Percentiles rank a stretch among this genome's conserved stretches.
phyloP scores from a whole-genome alignment of 2,888 invertebrate genomes.

The Ectemnius cavifrons region DNA sequence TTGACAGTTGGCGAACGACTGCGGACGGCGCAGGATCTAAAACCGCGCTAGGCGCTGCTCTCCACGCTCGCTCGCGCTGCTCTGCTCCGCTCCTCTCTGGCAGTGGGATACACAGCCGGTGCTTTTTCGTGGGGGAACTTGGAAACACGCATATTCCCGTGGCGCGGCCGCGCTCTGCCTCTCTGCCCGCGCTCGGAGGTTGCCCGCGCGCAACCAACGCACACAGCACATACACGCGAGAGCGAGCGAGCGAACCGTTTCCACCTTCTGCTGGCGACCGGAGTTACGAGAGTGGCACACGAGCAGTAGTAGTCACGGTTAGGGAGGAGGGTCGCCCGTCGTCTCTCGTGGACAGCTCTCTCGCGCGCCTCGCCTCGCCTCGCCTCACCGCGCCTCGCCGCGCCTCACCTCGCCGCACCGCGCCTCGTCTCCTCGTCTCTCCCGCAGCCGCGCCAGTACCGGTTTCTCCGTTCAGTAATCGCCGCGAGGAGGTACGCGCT shows the following conservation, averaged over 20 bases:
- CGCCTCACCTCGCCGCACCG: constrained; percentile 54
- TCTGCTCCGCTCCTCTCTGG: constrained; percentile 59
- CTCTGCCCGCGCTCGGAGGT: no score
- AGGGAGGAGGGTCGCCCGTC: constrained; percentile 62
- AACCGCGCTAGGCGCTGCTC: constrained; percentile 75
- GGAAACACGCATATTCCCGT: constrained; percentile 60
- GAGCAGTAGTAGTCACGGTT: constrained; percentile 60
- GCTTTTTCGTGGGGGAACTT: constrained; percentile 65
- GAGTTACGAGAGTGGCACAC: constrained; percentile 62
- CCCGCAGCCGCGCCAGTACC: constrained; percentile 23
- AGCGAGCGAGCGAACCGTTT: constrained; percentile 41
- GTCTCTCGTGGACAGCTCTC: constrained; percentile 59
- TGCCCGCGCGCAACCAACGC: constrained; percentile 49
- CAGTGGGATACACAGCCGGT: constrained; percentile 54
- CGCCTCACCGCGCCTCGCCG: constrained; percentile 57
- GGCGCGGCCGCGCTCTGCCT: constrained; percentile 14
- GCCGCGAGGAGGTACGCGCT: constrained; percentile 57
- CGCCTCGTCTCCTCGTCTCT: constrained; percentile 48
- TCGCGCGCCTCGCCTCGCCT: constrained; percentile 58
- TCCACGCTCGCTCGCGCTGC: constrained; percentile 70
- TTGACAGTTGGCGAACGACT: constrained; percentile 85
- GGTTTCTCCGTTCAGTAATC: constrained; percentile 52
- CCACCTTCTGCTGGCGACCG: constrained; percentile 58
- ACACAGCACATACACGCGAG: constrained; percentile 24
- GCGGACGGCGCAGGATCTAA: constrained; percentile 82